Evolutionary conservation across 1,140 invertebrate genomes (phyloP), one percentile per base, ranked within the genome.

Genomic region (Fopius arisanus): DNA sequence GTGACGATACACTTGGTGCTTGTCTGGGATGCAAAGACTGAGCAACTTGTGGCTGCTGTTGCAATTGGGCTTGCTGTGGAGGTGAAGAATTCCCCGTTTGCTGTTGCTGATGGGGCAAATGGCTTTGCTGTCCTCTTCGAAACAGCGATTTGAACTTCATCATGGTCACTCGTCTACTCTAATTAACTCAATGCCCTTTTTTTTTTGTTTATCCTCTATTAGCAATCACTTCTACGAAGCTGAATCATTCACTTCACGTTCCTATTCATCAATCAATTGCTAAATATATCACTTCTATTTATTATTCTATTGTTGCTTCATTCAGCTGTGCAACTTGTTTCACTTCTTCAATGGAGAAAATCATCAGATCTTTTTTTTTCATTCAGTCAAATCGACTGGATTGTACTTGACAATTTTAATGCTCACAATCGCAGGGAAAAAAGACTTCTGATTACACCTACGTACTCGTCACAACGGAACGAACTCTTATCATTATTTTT

Each of bases 111-210:
- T 83, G 77, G 51, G 79, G 82, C 86, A 80, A 82, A 73, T 85
- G 83, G 84, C 86, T 90, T 81, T 80, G 86, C 77, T 87, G 86
- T 79, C 92, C 92, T 91, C 92, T 93, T 89, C 92, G 92, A 89
- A 94, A 94, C 83, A 94, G 90, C 82, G 92, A 93, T 91, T 93
- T 93, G 86, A 94, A 92, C 90, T 93, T 94, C 91, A 94, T 93
- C 92, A 93, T 93, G 88, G 90, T 91, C 88, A 84, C 83, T 80
- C 75, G 75, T 65, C 79, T 73, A 76, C 75, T 73, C 67, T 70
- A 74, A 67, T 71, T n/a, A 51, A 73, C 28, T 65, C 72, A 69
- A 74, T 65, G 33, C 72, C 21, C 66, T 59, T 68, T 43, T 43
- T 73, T 62, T 29, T 37, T 68, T 43, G 40, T 68, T 48, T 48